A percentile compares a stretch with the other conserved stretches of the same genome.
Evolutionary conservation across 2,797 vertebrate species (phyloP).

Genomic region (Loris lydekkerianus): DNA sequence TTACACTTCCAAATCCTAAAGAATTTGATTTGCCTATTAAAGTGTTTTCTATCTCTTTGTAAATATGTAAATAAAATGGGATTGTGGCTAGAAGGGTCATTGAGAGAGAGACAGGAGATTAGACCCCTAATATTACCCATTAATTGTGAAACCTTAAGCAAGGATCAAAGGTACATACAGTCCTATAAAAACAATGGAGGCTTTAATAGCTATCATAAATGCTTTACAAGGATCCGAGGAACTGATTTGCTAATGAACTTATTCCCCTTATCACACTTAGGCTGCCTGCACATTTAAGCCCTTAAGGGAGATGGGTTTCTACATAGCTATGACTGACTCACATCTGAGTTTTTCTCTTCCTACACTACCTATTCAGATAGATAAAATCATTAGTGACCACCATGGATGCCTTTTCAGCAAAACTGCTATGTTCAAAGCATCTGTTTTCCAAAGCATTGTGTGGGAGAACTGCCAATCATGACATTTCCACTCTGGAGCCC

Average conservation of each 20-base stretch:
- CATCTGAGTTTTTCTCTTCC: neutral
- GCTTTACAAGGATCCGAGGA: neutral
- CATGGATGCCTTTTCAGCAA: neutral
- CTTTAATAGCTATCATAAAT: neutral
- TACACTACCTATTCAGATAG: neutral
- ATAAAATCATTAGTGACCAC: neutral
- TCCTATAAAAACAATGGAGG: neutral
- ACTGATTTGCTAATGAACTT: neutral
- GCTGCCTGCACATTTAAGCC: neutral
- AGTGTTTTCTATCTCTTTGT: neutral
- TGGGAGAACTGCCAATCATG: neutral
- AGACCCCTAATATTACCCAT: neutral
- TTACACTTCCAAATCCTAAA: neutral
- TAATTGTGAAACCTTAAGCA: neutral
- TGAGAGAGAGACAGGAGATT: neutral
- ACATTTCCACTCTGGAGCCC: neutral
- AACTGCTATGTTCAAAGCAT: neutral
- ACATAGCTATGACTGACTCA: neutral
- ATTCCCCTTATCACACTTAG: neutral
- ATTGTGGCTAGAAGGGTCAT: neutral
- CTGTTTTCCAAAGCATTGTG: neutral
- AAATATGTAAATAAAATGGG: neutral
- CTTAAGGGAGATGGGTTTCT: neutral
- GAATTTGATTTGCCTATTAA: conserved; percentile 21
- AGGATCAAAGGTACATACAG: neutral